These are phyloP conservation scores for Malurus melanocephalus DNA, from an alignment of 2,113 vertebrate genomes.

Conservation along the genomic window DNA sequence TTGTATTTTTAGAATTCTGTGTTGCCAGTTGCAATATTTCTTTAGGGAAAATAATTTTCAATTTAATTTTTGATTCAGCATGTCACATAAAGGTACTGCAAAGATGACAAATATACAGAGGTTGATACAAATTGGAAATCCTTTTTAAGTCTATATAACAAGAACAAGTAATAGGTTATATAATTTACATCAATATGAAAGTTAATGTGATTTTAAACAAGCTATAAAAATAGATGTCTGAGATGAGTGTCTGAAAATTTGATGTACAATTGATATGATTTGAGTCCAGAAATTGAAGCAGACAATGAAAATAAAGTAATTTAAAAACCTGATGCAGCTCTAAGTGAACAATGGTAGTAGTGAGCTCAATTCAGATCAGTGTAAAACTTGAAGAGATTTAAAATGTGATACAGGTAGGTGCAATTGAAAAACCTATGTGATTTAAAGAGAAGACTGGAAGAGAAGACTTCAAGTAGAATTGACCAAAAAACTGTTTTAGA, in stretches of 20 bases:
- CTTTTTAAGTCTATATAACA: constrained; percentile 5
- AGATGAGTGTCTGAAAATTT: constrained; percentile 38
- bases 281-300: constrained; percentile 25
- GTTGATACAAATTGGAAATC: neutral
- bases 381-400: constrained; percentile 14
- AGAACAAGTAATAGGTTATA: neutral
- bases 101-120: neutral
- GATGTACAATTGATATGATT: constrained; percentile 38
- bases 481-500: neutral
- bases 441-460: constrained; percentile 8
- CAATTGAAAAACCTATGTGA: neutral
- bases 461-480: neutral
- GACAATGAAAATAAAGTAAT: constrained; percentile 32
- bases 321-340: neutral
- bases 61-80: neutral
- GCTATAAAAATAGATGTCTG: constrained; percentile 20
- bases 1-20: neutral
- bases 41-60: neutral
- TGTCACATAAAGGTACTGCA: neutral
- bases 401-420: neutral
- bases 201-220: constrained; percentile 36
- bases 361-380: neutral
- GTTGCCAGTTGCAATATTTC: neutral
- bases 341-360: constrained; percentile 18
- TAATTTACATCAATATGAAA: constrained; percentile 1